Evolutionary conservation across 2,113 vertebrate genomes (phyloP).

Genomic region (Spilogale gracilis): DNA sequence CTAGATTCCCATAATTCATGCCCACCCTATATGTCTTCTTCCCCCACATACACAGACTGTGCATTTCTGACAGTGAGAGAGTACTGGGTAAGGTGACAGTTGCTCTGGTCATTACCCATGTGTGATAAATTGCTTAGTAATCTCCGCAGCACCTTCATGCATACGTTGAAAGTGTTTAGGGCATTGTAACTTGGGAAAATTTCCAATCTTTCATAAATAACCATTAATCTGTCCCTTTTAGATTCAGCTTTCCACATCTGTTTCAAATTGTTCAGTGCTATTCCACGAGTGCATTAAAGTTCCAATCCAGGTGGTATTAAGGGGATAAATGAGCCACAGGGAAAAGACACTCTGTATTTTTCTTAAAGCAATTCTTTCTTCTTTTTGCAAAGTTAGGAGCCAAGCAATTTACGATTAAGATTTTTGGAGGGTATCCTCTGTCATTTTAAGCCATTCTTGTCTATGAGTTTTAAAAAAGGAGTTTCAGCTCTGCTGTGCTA

Average conservation of each 20-base stretch:
- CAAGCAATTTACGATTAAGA: constrained; percentile 72
- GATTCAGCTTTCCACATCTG: constrained; percentile 46
- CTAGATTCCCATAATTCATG: neutral
- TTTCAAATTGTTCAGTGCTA: constrained; percentile 61
- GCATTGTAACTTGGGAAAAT: constrained; percentile 57
- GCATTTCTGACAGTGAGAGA: constrained; percentile 30
- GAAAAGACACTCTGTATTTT: constrained; percentile 74
- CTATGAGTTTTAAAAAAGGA: constrained; percentile 65
- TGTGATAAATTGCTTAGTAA: constrained; percentile 54
- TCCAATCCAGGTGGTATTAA: constrained; percentile 60
- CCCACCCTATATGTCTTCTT: neutral
- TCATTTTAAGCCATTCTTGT: constrained; percentile 63
- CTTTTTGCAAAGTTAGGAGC: constrained; percentile 62
- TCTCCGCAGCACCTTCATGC: constrained; percentile 34
- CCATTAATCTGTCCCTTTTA: constrained; percentile 71
- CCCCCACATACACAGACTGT: neutral
- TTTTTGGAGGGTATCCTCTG: constrained; percentile 60
- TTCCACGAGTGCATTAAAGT: constrained; percentile 69
- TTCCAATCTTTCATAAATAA: constrained; percentile 75
- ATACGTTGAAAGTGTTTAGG: constrained; percentile 47
- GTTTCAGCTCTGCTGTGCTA: constrained; percentile 48
- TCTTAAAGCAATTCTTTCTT: constrained; percentile 73
- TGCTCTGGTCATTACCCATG: neutral
- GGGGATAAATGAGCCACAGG: constrained; percentile 71
- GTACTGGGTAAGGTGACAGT: constrained; percentile 18